A percentile compares a stretch with the other conserved stretches of the same genome.
Conservation (phyloP, 2,113 vertebrate species). For the Nannospalax galili region DNA sequence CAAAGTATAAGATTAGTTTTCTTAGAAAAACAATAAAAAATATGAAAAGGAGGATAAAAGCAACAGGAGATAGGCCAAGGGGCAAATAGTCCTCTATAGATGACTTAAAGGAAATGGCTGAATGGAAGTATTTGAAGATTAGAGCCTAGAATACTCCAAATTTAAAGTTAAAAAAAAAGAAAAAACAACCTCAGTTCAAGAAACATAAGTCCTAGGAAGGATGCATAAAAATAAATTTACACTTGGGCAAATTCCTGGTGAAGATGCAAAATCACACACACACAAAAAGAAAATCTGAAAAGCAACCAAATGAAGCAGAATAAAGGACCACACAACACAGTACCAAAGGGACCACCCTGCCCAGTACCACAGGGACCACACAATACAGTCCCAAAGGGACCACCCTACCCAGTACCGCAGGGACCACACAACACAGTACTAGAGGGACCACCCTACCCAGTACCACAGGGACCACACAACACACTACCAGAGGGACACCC, state of each 20-base stretch:
- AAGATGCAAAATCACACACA: slow-evolving; percentile 22
- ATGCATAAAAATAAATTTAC: not conserved
- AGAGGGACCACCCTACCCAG: too few species aligned
- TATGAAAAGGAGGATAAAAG: not conserved
- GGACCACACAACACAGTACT: not conserved
- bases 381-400: not conserved
- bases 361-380: not conserved
- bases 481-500: too few species aligned
- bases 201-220: not conserved
- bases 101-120: not conserved
- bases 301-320: not conserved
- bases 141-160: not conserved
- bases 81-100: not conserved
- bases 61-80: not conserved
- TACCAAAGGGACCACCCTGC: not conserved
- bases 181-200: not conserved
- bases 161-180: too few species aligned
- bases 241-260: not conserved
- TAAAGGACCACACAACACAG: not conserved
- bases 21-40: not conserved
- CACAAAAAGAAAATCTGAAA: slow-evolving; percentile 17
- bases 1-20: not conserved
- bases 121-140: not conserved
- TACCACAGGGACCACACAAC: not conserved
- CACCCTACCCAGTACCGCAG: too few species aligned